Percentiles rank a stretch among this genome's conserved stretches.
phyloP scores from a whole-genome alignment of 2,888 invertebrate species.

The Euzophera pinguis region DNA sequence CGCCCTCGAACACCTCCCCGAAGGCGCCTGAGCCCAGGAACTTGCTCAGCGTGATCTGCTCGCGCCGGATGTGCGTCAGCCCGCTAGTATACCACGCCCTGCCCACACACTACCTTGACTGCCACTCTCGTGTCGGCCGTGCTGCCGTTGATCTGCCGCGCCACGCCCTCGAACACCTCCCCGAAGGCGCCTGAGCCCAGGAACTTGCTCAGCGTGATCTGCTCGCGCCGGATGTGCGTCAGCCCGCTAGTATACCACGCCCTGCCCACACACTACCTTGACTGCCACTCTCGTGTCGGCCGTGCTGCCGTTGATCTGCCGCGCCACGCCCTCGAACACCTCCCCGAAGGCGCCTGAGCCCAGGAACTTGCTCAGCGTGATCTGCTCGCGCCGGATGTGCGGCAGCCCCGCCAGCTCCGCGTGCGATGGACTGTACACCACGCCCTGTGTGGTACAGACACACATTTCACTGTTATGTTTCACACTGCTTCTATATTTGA shows the following conservation, averaged over 20 bases:
- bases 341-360: constrained; percentile 99
- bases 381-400: constrained; percentile 91
- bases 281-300: constrained; percentile 91
- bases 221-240: constrained; percentile 92
- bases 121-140: too few relatives aligned
- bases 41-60: too few relatives aligned
- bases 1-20: constrained; percentile 97
- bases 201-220: constrained; percentile 92
- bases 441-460: too few relatives aligned
- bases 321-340: constrained; percentile 95
- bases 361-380: constrained; percentile 91
- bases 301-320: constrained; percentile 81
- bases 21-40: too few relatives aligned
- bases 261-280: constrained; percentile 90
- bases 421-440: constrained; percentile 80
- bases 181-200: constrained; percentile 98
- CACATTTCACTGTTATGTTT: too few relatives aligned
- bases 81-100: too few relatives aligned
- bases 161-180: constrained; percentile 97
- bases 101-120: constrained; percentile 94
- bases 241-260: constrained; percentile 81
- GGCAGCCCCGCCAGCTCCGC: constrained; percentile 90
- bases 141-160: too few relatives aligned
- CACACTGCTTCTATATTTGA: too few relatives aligned
- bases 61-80: too few relatives aligned